Percentiles rank a stretch among this genome's conserved stretches.
phyloP scores from a whole-genome alignment of 1,140 invertebrate species.

The Zaprionus lachaisei region DNA sequence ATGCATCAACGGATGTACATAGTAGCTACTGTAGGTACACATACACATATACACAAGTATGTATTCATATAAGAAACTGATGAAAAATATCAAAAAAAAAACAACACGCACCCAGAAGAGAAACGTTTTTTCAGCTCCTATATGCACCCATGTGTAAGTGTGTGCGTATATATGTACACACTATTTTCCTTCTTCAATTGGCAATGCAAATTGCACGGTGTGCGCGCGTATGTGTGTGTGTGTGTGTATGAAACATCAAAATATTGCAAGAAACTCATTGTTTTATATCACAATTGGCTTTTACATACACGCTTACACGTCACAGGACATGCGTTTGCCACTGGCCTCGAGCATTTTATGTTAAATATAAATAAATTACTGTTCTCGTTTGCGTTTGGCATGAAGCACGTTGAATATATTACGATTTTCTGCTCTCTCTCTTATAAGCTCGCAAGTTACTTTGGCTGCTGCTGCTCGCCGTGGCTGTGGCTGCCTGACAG shows the following conservation, averaged over 20 bases:
- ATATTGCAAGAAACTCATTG: constrained; percentile 34
- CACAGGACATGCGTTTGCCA: constrained; percentile 69
- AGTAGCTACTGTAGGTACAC: neutral
- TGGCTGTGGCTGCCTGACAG: constrained; percentile 26
- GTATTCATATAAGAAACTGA: constrained; percentile 7
- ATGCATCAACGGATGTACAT: constrained; percentile 14
- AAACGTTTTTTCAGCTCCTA: constrained; percentile 1
- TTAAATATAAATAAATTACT: constrained; percentile 64
- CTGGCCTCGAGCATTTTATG: constrained; percentile 65
- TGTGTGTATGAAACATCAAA: constrained; percentile 37
- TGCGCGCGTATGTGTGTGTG: constrained; percentile 20
- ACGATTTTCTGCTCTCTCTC: constrained; percentile 63
- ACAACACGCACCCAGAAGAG: neutral
- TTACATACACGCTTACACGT: constrained; percentile 50
- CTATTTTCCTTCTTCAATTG: constrained; percentile 43
- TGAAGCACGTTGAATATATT: constrained; percentile 67
- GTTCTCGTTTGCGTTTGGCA: constrained; percentile 45
- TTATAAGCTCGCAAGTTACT: constrained; percentile 52
- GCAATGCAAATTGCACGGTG: constrained; percentile 33
- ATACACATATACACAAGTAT: constrained; percentile 4
- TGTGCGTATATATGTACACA: constrained; percentile 35
- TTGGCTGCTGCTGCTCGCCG: constrained; percentile 46
- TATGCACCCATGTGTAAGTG: neutral
- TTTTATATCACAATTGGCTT: constrained; percentile 38
- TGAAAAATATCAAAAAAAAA: constrained; percentile 1